Conservation (phyloP, 2,888 invertebrate genomes). For the Dyspetes luteomarginatus region DNA sequence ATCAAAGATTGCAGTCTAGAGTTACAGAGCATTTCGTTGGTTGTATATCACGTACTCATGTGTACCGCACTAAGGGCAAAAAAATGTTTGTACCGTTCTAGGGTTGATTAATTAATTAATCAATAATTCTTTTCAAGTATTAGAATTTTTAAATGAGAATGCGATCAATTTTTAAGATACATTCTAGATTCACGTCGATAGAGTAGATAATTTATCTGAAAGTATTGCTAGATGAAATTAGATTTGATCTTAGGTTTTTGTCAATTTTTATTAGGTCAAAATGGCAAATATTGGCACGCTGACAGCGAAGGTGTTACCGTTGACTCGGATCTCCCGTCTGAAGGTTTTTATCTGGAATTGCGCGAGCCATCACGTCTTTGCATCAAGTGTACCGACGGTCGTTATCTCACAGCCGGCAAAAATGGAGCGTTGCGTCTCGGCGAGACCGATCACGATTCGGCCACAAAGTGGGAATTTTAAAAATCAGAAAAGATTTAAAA, state of each 20-base stretch:
- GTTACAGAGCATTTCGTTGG: no score
- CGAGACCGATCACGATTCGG: slow-evolving; percentile 89
- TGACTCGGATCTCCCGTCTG: slow-evolving; percentile 91
- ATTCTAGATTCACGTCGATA: neutral
- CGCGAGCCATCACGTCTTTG: slow-evolving; percentile 96
- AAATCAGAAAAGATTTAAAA: slow-evolving; percentile 8
- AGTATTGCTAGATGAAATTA: neutral
- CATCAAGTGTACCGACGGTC: slow-evolving; percentile 91
- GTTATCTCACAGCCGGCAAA: slow-evolving; percentile 94
- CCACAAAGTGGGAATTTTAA: slow-evolving; percentile 98
- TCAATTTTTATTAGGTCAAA: slow-evolving; percentile 88
- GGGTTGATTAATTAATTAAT: no score
- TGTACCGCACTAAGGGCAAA: no score
- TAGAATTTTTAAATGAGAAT: no score
- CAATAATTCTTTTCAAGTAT: no score
- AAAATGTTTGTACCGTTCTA: no score
- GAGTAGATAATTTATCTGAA: neutral
- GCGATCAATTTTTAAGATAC: neutral
- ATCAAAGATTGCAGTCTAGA: no score
- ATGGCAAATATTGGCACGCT: slow-evolving; percentile 97
- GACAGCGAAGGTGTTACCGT: slow-evolving; percentile 94
- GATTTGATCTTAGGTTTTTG: no score
- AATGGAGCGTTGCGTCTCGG: slow-evolving; percentile 95
- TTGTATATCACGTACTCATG: no score
- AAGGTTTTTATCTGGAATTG: slow-evolving; percentile 96